Base-by-base conservation (phyloP, 2,888 invertebrate species). In the Steromphala cineraria region DNA sequence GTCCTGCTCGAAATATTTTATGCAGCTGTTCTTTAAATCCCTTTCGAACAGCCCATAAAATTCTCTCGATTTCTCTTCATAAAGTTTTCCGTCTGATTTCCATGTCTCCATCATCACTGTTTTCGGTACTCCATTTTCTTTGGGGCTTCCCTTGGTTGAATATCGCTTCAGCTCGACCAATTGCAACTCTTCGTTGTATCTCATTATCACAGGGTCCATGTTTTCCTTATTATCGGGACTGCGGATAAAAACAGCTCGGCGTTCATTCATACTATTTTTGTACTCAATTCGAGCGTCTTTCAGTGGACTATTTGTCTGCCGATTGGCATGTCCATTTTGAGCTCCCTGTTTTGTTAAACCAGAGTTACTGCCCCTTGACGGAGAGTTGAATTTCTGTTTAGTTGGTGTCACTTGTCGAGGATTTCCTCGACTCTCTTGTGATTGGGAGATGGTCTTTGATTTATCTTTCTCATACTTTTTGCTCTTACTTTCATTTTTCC, bases 1-100 rank as follows among this genome's bases (percentile, higher is more conserved):
- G 28, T 91, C 90, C 82, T 92, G 92, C 83, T 92, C 92, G 76
- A 92, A 91, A 82, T 92, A 92, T 80, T 91, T 90, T 78, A 92
- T 86, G 53, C 92, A 85, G 21, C 88, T 84, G 31, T 87, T 88
- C 62, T 87, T 88, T 31, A 87, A 82, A 10, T 82, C 82, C 53
- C 85, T 86, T 53, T 89, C 88, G 28, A 92, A 83, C n/a, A 83
- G 82, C 7, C 82, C 78, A 77, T 89, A 90, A 75, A 90, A 86
- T 19, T 82, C 80, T 7, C 84, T 77, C 3, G 87, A 80, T 55
- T 88, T 89, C n/a, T 83, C 81, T 15, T 84, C 83, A 53, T 87
- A 84, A 10, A 84, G 79, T 31, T 83, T 83, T n/a, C 86, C 88
- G 15, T 75, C 77, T 0, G 82, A 81, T 75, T 85, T 86, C 86